phyloP scores from a whole-genome alignment of 2,888 invertebrate species.

The Lasioglossum zephyrum region DNA sequence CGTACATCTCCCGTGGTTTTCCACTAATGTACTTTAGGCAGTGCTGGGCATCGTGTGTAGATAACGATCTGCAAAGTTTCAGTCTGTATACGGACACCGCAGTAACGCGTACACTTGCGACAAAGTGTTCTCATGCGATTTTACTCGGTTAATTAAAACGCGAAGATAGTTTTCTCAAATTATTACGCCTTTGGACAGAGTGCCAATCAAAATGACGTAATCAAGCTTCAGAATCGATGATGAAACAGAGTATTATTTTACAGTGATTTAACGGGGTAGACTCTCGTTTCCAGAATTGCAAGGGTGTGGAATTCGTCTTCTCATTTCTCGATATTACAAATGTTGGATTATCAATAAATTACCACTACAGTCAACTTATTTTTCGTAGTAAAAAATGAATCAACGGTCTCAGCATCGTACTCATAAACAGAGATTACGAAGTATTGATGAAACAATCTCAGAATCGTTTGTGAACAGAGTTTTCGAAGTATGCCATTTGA shows the following conservation, averaged over 20 bases:
- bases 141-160: not conserved
- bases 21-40: conserved; percentile 64
- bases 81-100: not conserved
- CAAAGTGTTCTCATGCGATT: not conserved
- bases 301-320: too few relatives aligned
- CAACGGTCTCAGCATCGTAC: too few relatives aligned
- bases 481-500: too few relatives aligned
- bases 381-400: too few relatives aligned
- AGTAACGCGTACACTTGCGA: not conserved
- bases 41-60: conserved; percentile 28
- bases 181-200: not conserved
- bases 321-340: too few relatives aligned
- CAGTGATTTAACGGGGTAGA: too few relatives aligned
- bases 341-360: too few relatives aligned
- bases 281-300: too few relatives aligned
- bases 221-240: not conserved
- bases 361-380: too few relatives aligned
- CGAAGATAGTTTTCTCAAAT: not conserved
- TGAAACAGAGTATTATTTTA: not conserved
- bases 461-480: too few relatives aligned
- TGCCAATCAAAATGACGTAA: not conserved
- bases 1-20: conserved; percentile 59
- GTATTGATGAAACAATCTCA: too few relatives aligned
- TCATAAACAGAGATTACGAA: too few relatives aligned
- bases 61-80: conserved; percentile 53